A percentile compares a stretch with the other conserved stretches of the same genome.
Conservation (phyloP, 2,888 invertebrate species). For the Escarpia spicata region DNA sequence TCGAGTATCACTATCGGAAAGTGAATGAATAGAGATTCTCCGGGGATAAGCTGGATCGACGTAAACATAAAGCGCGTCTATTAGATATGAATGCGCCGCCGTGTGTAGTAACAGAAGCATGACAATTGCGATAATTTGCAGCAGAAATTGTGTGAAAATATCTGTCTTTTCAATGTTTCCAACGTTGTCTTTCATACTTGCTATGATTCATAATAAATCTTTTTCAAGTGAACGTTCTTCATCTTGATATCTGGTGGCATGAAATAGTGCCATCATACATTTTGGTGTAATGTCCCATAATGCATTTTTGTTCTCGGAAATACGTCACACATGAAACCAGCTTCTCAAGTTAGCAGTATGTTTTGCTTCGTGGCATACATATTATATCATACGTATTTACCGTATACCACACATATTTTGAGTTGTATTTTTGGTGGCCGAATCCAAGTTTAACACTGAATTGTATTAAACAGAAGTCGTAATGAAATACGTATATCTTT, state of each 20-base stretch:
- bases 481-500: too few relatives aligned
- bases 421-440: too few relatives aligned
- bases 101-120: neutral
- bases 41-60: neutral
- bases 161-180: neutral
- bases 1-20: neutral
- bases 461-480: too few relatives aligned
- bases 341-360: too few relatives aligned
- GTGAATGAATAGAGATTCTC: neutral
- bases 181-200: neutral
- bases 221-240: neutral
- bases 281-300: conserved; percentile 8
- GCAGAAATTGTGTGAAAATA: neutral
- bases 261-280: neutral
- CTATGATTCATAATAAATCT: neutral
- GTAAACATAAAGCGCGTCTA: neutral
- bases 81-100: neutral
- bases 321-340: neutral
- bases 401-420: too few relatives aligned
- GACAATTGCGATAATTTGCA: neutral
- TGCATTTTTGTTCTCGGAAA: neutral
- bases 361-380: too few relatives aligned
- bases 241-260: neutral
- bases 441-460: too few relatives aligned
- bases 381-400: too few relatives aligned